These are phyloP conservation scores for Paradoxurus hermaphroditus DNA, from an alignment of 2,113 vertebrate genomes.

Conservation along the genomic window DNA sequence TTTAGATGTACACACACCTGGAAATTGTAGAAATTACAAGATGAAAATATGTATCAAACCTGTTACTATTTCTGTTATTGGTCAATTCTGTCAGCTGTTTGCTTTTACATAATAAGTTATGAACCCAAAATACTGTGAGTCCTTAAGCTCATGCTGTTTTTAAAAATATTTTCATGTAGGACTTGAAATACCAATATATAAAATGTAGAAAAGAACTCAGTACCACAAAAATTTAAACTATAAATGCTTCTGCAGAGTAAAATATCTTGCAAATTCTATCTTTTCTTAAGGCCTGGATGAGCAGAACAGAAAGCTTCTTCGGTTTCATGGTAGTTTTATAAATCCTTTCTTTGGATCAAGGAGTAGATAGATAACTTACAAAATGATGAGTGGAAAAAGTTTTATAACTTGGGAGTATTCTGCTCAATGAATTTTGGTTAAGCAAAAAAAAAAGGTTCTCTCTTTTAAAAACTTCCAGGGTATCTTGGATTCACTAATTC, in stretches of 20 bases:
- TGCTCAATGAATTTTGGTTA: not conserved
- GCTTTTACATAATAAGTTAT: not conserved
- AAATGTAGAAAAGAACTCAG: not conserved
- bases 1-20: not conserved
- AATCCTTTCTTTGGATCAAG: not conserved
- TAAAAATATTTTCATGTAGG: not conserved
- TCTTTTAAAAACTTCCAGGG: not conserved
- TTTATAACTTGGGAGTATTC: not conserved
- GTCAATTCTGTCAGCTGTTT: not conserved
- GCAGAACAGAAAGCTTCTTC: not conserved
- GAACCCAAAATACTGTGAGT: not conserved
- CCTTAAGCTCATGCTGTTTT: not conserved
- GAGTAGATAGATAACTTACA: not conserved
- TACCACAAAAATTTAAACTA: not conserved
- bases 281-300: not conserved
- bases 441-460: not conserved
- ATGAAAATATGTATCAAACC: not conserved
- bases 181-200: not conserved
- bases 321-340: not conserved
- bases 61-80: not conserved
- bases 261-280: not conserved
- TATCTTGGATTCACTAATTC: not conserved
- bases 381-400: not conserved
- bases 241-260: not conserved
- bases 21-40: not conserved